Evolutionary conservation across 1,140 invertebrate species (phyloP).

Genomic region (Polypedilum vanderplanki): DNA sequence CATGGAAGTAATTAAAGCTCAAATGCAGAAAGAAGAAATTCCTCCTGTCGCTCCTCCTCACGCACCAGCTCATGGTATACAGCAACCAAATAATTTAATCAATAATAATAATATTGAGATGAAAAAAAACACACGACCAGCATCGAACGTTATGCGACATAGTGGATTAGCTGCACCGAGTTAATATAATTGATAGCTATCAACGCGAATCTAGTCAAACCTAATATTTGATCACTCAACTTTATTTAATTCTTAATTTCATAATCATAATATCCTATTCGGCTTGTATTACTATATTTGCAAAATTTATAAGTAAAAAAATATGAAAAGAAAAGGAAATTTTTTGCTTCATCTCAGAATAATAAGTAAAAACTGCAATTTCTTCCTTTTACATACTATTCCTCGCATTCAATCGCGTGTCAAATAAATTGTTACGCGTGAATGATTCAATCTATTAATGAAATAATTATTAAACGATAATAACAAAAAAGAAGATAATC

Average conservation of each 20-base stretch:
- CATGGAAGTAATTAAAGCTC: conserved; percentile 64
- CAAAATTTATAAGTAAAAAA: neutral
- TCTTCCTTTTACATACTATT: neutral
- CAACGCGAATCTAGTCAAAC: neutral
- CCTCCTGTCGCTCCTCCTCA: neutral
- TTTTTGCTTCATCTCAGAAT: neutral
- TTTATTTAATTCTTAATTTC: neutral
- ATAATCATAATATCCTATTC: neutral
- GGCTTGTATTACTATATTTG: no score
- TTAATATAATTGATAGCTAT: neutral
- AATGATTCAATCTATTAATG: no score
- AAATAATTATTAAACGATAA: no score
- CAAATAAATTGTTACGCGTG: no score
- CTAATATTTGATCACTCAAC: neutral
- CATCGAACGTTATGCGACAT: conserved; percentile 28
- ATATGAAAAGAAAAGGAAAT: neutral
- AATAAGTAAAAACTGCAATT: neutral
- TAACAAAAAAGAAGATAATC: no score
- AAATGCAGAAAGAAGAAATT: conserved; percentile 26
- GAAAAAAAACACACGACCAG: conserved; percentile 21
- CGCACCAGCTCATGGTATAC: neutral
- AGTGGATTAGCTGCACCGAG: conserved; percentile 12
- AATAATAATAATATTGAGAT: conserved; percentile 29
- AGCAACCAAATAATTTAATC: neutral
- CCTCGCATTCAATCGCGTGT: no score